Percentiles rank a stretch among this genome's conserved stretches.
Conservation (phyloP, 2,888 invertebrate species). For the Machimus rusticus region DNA sequence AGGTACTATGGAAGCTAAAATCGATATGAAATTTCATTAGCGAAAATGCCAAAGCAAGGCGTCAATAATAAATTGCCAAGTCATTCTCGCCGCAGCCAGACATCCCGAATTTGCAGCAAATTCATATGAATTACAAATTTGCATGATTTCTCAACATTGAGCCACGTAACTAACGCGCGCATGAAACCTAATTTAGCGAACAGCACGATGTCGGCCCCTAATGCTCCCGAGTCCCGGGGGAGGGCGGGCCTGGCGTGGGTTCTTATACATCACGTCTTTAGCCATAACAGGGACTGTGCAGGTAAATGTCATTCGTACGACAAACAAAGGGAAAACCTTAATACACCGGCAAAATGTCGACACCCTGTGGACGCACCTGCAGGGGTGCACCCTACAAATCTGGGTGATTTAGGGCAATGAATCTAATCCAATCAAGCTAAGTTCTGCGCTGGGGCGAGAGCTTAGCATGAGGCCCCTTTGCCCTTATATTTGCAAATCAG, state of each 20-base stretch:
- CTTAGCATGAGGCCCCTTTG: neutral
- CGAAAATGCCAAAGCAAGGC: neutral
- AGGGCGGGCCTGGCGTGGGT: neutral
- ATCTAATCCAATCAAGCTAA: conserved; percentile 26
- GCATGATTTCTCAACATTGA: neutral
- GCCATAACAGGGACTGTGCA: neutral
- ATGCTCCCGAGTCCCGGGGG: neutral
- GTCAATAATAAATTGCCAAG: neutral
- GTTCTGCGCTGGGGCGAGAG: neutral
- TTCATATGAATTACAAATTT: neutral
- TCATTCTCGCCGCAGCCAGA: neutral
- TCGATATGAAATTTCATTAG: neutral
- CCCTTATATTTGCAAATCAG: neutral
- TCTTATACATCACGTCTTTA: neutral
- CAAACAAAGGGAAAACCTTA: conserved; percentile 21
- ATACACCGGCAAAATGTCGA: neutral
- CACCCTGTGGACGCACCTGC: neutral
- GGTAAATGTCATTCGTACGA: conserved; percentile 21
- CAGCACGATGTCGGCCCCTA: neutral
- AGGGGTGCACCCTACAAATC: neutral
- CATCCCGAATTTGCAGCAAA: neutral
- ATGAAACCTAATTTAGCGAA: conserved; percentile 8
- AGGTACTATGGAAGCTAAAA: neutral
- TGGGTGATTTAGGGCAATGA: conserved; percentile 10
- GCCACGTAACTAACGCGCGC: neutral